These are phyloP conservation scores for Mus spretus DNA, from an alignment of 2,797 vertebrate genomes.

Conservation along the genomic window DNA sequence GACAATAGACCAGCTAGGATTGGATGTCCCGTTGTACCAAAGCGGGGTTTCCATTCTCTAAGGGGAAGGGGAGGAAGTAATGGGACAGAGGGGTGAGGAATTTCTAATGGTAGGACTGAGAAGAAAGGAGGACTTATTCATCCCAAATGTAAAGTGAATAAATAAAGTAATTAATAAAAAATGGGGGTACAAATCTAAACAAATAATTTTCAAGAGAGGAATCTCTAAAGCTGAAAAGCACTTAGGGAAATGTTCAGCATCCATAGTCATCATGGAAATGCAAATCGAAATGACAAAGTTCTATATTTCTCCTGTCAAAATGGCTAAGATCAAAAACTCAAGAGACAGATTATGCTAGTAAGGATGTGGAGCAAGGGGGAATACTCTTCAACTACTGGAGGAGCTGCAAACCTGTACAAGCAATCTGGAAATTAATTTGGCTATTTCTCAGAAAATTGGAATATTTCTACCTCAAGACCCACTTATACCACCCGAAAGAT, in stretches of 20 bases:
- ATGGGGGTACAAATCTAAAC: background rate
- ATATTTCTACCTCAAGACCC: background rate
- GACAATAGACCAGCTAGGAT: background rate
- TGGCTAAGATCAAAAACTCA: background rate
- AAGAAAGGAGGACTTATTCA: background rate
- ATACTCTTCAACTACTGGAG: background rate
- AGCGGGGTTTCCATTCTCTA: background rate
- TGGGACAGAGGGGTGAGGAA: background rate
- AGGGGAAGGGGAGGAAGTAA: background rate
- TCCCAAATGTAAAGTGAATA: background rate
- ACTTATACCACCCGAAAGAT: background rate
- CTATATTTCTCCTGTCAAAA: background rate
- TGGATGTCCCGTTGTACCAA: background rate
- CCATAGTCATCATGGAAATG: background rate
- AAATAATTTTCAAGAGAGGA: background rate
- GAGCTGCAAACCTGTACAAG: too few relatives aligned
- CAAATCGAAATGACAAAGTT: background rate
- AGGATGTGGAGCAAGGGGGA: background rate
- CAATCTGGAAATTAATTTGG: background rate
- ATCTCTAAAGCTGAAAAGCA: background rate
- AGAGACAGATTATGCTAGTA: background rate
- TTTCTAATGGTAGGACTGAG: background rate
- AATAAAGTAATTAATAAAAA: background rate
- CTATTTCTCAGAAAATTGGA: background rate
- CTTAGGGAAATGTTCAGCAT: background rate